Conservation (phyloP, 2,113 vertebrate species). For the Colaptes auratus region DNA sequence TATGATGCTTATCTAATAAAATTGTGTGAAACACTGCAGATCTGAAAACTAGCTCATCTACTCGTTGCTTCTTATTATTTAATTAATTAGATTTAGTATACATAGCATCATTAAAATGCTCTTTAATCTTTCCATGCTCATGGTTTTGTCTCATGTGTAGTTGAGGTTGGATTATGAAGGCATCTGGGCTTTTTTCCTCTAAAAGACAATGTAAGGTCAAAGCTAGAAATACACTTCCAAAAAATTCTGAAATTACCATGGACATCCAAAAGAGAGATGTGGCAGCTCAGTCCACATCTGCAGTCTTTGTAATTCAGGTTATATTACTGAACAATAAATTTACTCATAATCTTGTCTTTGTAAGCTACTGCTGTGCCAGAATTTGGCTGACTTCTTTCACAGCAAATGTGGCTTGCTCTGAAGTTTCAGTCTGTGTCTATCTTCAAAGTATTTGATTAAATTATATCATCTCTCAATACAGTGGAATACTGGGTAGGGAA, state of each 20-base stretch:
- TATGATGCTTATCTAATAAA: background rate
- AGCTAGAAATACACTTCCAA: background rate
- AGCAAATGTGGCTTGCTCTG: background rate
- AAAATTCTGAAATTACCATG: background rate
- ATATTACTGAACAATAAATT: background rate
- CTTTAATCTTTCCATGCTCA: background rate
- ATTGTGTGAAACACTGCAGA: background rate
- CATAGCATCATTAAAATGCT: background rate
- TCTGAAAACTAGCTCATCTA: background rate
- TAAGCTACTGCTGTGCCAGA: background rate
- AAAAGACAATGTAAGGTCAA: background rate
- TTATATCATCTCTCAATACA: background rate
- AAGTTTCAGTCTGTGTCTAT: background rate
- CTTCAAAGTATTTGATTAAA: background rate
- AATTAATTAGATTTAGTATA: background rate
- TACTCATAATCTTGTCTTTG: background rate
- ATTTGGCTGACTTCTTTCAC: background rate
- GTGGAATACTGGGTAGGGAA: background rate
- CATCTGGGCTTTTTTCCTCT: background rate
- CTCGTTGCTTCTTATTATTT: background rate
- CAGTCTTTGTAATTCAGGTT: background rate
- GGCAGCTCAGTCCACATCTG: background rate
- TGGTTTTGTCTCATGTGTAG: background rate
- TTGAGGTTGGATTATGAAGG: background rate
- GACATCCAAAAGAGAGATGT: background rate